Evolutionary conservation across 2,113 vertebrate species (phyloP), one percentile per base, ranked within the genome.

Genomic region (Alexandromys fortis): DNA sequence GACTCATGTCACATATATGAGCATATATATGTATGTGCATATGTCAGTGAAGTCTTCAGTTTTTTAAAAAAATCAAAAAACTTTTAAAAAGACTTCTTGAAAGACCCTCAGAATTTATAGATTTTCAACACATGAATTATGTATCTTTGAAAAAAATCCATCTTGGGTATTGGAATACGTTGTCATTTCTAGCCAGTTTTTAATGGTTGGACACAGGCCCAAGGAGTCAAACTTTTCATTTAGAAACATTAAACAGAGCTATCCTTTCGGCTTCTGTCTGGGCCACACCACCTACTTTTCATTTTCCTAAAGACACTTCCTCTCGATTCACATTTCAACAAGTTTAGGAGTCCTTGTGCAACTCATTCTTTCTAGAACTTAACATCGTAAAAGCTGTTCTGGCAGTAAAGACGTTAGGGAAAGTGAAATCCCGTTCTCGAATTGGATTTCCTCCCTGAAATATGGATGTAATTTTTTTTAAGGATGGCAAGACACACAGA

Each of bases 361-460:
- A 68, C 85, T 94, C 68, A 47, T 33, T 91, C 33, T 82, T 73
- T 65, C 88, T 81, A 87, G 70, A 90, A 85, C 17, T 33, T 78
- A 26, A 30, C 9, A 49, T 63, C 63, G 55, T 38, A 28, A 79
- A 88, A 76, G 16, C 55, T 75, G 12, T 65, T 22, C 47, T 58
- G 45, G 33, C 5, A 22, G 63, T 90, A 45, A 90, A 86, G 3
- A 8, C 75, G 35, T 91, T 68, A 67, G 78, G 17, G 87, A 72
- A 85, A 82, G 65, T 72, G 42, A 91, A 96, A 86, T 65, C 14
- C 11, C 38, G 52, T 1, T 52, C n/a, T 86, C 86, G 63, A 70
- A 19, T 87, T 87, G 52, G 22, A 35, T 83, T 77, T 94, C 19
- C 68, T 96, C 61, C 38, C 47, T 49, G 77, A 92, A 90, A 85